These are phyloP conservation scores for Cryptotis parvus DNA, from an alignment of 2,113 vertebrate species.

Conservation along the genomic window DNA sequence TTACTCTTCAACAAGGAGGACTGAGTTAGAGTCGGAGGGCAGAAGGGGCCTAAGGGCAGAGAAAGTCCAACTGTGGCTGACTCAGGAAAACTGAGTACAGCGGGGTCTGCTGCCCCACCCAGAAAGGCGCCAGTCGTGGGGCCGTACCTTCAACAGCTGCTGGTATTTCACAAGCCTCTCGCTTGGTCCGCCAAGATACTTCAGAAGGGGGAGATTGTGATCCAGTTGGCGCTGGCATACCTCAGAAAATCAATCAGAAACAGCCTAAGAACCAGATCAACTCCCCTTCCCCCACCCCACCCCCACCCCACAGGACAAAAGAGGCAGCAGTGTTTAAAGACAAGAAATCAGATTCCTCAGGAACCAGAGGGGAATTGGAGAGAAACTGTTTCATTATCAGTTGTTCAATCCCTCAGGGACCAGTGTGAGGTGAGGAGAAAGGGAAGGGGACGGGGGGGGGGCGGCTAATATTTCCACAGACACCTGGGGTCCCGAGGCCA, in stretches of 20 bases:
- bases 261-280: background rate
- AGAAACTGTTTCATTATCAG: background rate
- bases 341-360: background rate
- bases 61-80: background rate
- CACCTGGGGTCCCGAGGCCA: background rate
- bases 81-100: too few species aligned
- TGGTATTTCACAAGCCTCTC: constrained; percentile 75
- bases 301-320: background rate
- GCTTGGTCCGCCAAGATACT: constrained; percentile 71
- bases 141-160: constrained; percentile 72
- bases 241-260: constrained; percentile 62
- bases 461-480: background rate
- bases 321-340: background rate
- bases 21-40: background rate
- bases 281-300: too few species aligned
- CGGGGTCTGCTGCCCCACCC: background rate
- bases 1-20: background rate
- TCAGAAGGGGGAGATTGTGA: constrained; percentile 69
- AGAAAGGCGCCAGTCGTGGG: background rate
- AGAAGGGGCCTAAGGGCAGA: background rate
- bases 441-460: background rate
- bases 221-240: constrained; percentile 75
- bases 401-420: background rate
- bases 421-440: background rate
- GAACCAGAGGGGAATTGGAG: background rate